Base-by-base conservation (phyloP, 2,113 vertebrate genomes). In the Nipponia nippon region DNA sequence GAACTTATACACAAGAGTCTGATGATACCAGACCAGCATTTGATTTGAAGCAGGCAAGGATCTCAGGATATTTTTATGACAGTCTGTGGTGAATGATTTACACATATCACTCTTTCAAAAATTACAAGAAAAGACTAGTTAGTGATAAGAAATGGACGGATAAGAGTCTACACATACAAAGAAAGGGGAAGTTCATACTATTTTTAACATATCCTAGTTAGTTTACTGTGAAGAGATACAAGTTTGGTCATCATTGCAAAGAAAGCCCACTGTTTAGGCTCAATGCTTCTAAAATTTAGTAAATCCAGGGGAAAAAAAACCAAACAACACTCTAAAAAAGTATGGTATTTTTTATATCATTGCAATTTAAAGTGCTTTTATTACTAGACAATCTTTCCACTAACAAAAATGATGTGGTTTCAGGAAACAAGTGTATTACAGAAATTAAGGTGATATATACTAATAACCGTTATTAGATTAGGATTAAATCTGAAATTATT, bases 261-360 rank as follows among this genome's bases (percentile, higher is more conserved):
- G 38, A 32, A 69, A 62, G 6, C 2, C 18, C 8, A 18, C 23
- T 58, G 16, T 30, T 69, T 30, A 38, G 16, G 29, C 3, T 5
- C 16, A 44, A 1, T 59, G 14, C 7, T 91, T 76, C 17, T 52
- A 66, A 56, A 40, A 40, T 7, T 10, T 49, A 30, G 5, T 65
- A 72, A 86, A 83, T 40, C 1, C 25, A 59, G 32, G 6, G 6
- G 9, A 44, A 42, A 16, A 25, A 5, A 5, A 0, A 1, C 4
- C 6, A n/a, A 73, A 26, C 10, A 47, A n/a, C 7, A 9, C 29
- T 19, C 2, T 29, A 30, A 72, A 77, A 81, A 46, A 16, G 0
- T 34, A 11, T 15, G 13, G 7, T 52, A 50, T 1, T 6, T 72
- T 82, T 73, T 53, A 19, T 16, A 1, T 16, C 1, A 27, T 4